These are phyloP conservation scores for Megalopta genalis DNA, from an alignment of 1,140 invertebrate species.

Conservation along the genomic window DNA sequence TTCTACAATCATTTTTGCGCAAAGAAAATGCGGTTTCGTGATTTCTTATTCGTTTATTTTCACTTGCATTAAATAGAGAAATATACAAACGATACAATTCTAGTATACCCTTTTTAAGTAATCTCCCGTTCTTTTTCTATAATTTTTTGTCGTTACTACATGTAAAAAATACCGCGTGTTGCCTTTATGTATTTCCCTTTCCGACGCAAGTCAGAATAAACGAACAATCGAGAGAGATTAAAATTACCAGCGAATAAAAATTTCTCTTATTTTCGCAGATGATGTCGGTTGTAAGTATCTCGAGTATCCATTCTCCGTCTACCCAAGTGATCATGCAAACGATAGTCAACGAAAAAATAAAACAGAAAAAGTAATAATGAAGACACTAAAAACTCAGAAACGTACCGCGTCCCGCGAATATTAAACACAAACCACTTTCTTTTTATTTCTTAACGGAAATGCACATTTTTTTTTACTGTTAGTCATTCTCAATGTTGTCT, in stretches of 20 bases:
- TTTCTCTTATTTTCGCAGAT: slow-evolving; percentile 23
- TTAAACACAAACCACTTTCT: neutral
- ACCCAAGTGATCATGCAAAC: slow-evolving; percentile 47
- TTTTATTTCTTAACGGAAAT: slow-evolving; percentile 47
- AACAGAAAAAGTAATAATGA: no score
- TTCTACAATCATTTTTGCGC: no score
- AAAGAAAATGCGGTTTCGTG: slow-evolving; percentile 5
- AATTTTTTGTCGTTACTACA: neutral
- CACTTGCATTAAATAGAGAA: slow-evolving; percentile 1
- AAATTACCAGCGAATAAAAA: slow-evolving; percentile 41
- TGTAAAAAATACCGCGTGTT: slow-evolving; percentile 32
- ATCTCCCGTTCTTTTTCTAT: neutral
- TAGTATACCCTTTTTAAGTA: neutral
- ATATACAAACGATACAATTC: neutral
- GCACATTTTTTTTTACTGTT: slow-evolving; percentile 70
- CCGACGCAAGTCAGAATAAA: neutral
- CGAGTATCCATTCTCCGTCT: slow-evolving; percentile 41
- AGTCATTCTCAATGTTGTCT: slow-evolving; percentile 45
- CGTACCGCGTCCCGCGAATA: neutral
- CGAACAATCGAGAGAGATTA: neutral
- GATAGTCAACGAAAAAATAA: slow-evolving; percentile 1
- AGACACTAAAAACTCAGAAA: slow-evolving; percentile 4
- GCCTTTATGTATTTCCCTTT: slow-evolving; percentile 6
- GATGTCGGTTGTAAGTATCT: slow-evolving; percentile 15
- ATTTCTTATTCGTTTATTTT: slow-evolving; percentile 3